phyloP scores from a whole-genome alignment of 1,140 invertebrate genomes.

The Latrodectus geometricus region DNA sequence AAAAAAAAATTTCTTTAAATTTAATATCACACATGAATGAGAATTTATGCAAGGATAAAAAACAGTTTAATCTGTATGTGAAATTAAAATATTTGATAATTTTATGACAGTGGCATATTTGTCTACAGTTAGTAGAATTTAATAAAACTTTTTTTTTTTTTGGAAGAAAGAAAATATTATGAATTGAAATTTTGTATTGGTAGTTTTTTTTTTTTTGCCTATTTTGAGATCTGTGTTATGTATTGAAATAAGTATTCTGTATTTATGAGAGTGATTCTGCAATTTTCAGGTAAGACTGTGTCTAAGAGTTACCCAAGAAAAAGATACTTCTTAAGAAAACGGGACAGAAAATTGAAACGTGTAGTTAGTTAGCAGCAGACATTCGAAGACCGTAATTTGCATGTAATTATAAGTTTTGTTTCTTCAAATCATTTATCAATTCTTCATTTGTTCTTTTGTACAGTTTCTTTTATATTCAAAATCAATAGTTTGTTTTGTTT shows the following conservation, averaged over 20 bases:
- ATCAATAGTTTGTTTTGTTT: background rate
- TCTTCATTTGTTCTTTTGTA: background rate
- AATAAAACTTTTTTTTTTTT: no score
- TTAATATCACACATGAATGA: no score
- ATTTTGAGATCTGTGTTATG: no score
- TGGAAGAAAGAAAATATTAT: no score
- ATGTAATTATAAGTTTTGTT: constrained; percentile 55
- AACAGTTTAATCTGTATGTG: no score
- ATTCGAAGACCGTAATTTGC: constrained; percentile 16
- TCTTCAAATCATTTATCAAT: constrained; percentile 8
- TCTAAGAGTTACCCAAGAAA: constrained; percentile 29
- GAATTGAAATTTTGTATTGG: no score
- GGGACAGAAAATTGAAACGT: constrained; percentile 40
- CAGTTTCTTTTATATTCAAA: background rate
- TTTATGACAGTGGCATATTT: no score
- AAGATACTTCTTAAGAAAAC: constrained; percentile 56
- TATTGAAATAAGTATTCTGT: background rate
- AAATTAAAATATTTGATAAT: no score
- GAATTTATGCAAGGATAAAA: no score
- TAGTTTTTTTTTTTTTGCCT: no score
- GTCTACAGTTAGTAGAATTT: no score
- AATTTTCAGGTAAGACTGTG: constrained; percentile 43
- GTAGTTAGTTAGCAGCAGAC: constrained; percentile 36
- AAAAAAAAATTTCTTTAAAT: no score
- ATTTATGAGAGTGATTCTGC: constrained; percentile 38